Conservation (phyloP, 2,888 invertebrate genomes). For the Sympetrum striolatum region DNA sequence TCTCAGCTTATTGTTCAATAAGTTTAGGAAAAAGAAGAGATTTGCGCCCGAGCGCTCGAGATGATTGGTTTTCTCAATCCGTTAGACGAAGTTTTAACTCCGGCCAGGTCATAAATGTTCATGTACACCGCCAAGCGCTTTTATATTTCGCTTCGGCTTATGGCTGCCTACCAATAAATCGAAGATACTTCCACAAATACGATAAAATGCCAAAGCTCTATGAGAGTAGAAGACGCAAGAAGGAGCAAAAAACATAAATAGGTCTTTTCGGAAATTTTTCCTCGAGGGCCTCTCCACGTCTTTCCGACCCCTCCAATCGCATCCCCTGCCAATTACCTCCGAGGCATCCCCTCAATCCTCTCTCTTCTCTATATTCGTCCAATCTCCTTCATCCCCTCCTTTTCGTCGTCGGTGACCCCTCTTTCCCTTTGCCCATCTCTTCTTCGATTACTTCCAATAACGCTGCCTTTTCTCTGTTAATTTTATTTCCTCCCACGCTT, state of each 20-base stretch:
- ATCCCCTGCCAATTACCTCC: not conserved
- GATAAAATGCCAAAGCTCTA: not conserved
- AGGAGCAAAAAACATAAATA: not conserved
- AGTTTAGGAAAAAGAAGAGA: no score
- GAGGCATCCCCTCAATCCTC: not conserved
- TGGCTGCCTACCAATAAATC: not conserved
- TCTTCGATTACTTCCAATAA: not conserved
- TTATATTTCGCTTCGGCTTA: not conserved
- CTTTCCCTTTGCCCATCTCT: not conserved
- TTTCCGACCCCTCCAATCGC: no score
- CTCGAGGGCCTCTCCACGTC: no score
- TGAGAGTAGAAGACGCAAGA: not conserved
- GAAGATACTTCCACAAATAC: not conserved
- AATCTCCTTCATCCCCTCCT: not conserved
- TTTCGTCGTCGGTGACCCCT: not conserved
- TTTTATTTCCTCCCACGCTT: no score
- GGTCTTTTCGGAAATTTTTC: not conserved
- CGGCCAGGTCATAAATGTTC: no score
- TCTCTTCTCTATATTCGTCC: not conserved
- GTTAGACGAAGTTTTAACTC: no score
- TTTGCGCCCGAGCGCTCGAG: no score
- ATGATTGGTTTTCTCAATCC: no score
- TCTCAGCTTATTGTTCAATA: no score
- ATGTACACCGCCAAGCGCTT: not conserved
- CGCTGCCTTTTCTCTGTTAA: not conserved